phyloP scores from a whole-genome alignment of 53 echinoderm and acorn worm genomes.

The Stichopus horrens region DNA sequence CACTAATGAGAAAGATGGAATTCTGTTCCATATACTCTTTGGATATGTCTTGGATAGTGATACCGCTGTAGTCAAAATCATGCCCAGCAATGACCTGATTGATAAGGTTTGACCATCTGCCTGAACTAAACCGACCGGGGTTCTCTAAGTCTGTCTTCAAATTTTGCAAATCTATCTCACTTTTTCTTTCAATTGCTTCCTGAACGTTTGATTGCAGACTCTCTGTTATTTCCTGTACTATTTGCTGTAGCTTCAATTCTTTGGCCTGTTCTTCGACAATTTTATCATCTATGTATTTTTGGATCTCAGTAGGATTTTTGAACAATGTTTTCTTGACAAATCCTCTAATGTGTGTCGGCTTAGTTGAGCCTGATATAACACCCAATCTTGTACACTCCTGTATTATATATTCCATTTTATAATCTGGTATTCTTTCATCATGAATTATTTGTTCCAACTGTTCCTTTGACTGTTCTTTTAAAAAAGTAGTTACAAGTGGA shows the following conservation, averaged over 20 bases:
- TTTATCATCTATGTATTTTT: not conserved
- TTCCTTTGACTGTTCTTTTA: not conserved
- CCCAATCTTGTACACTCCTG: not conserved
- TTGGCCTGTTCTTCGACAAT: not conserved
- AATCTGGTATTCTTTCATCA: not conserved
- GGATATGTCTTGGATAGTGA: too few species aligned
- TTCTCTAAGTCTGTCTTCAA: not conserved
- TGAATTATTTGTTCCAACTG: not conserved
- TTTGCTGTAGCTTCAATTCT: not conserved
- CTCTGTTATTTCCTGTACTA: not conserved
- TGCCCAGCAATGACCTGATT: too few species aligned
- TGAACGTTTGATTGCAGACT: not conserved
- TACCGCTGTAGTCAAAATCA: too few species aligned
- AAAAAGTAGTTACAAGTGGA: not conserved
- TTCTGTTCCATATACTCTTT: too few species aligned
- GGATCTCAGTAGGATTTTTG: not conserved
- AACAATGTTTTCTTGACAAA: not conserved
- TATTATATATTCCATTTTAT: too few species aligned
- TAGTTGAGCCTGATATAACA: not conserved
- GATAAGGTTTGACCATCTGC: too few species aligned
- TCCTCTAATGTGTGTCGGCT: not conserved
- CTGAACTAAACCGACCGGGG: not conserved
- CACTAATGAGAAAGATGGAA: too few species aligned
- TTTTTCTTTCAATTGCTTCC: not conserved
- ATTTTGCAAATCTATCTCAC: not conserved